Evolutionary conservation across 1,140 invertebrate species (phyloP).

Genomic region (Sminthurinus signatus): DNA sequence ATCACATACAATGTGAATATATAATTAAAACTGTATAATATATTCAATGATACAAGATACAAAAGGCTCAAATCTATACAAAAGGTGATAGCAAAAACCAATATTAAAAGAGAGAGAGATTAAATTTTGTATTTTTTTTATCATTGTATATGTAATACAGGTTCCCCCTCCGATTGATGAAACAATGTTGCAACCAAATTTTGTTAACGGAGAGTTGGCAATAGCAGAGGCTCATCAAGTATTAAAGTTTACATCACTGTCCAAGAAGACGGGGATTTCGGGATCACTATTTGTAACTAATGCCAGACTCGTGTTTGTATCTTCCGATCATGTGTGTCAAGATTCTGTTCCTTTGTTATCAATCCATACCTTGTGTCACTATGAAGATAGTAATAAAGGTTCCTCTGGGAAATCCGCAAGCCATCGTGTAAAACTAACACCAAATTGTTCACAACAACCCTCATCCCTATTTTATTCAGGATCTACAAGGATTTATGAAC

Average conservation of each 20-base stretch:
- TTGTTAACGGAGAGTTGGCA: conserved; percentile 63
- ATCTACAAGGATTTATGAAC: conserved; percentile 30
- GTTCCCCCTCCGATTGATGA: conserved; percentile 15
- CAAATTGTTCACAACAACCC: background rate
- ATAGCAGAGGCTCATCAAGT: conserved; percentile 71
- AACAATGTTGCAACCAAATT: conserved; percentile 28
- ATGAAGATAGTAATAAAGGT: conserved; percentile 27
- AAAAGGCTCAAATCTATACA: too few relatives aligned
- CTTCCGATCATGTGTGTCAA: conserved; percentile 25
- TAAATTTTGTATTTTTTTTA: background rate
- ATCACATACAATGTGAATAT: too few relatives aligned
- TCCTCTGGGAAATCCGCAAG: conserved; percentile 19
- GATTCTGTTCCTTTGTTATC: conserved; percentile 32
- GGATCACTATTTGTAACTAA: conserved; percentile 76
- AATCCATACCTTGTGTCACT: conserved; percentile 32
- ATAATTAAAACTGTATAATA: too few relatives aligned
- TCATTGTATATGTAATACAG: background rate
- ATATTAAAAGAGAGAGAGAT: too few relatives aligned
- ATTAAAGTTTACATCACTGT: conserved; percentile 69
- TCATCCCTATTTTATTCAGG: conserved; percentile 19
- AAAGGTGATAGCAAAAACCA: too few relatives aligned
- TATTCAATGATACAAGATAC: too few relatives aligned
- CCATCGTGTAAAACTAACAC: conserved; percentile 20
- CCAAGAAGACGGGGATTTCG: conserved; percentile 66
- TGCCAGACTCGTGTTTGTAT: conserved; percentile 71